phyloP scores from a whole-genome alignment of 2,797 vertebrate genomes.

The Aldrovandia affinis region DNA sequence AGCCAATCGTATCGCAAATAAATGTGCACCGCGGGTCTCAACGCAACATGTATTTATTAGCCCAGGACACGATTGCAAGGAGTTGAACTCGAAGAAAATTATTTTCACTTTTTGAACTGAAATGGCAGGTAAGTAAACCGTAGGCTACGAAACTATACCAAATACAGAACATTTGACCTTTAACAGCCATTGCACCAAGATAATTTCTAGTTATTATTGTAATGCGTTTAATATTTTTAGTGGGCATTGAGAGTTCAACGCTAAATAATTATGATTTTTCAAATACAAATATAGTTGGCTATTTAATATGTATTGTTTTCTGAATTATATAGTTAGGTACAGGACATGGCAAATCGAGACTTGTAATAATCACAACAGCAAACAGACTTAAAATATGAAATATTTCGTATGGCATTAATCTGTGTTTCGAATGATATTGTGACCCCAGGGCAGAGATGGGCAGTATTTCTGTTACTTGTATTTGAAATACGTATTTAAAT shows the following conservation, averaged over 20 bases:
- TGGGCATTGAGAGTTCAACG: neutral
- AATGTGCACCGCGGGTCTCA: neutral
- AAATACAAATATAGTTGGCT: neutral
- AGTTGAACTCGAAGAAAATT: neutral
- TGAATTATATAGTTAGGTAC: too few species aligned
- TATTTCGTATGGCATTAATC: too few species aligned
- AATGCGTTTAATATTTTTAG: neutral
- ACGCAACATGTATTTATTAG: neutral
- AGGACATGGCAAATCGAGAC: too few species aligned
- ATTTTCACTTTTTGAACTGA: neutral
- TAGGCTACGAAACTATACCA: neutral
- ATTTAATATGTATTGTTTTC: too few species aligned
- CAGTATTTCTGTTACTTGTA: too few species aligned
- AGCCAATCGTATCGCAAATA: neutral
- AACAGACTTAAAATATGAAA: too few species aligned
- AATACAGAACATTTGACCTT: neutral
- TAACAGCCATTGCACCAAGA: neutral
- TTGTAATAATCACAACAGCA: too few species aligned
- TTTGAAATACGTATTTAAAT: too few species aligned
- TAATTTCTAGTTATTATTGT: neutral
- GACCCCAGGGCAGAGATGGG: too few species aligned
- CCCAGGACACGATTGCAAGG: neutral
- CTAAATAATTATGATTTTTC: neutral
- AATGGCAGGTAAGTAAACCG: conserved; percentile 57
- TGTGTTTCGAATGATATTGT: too few species aligned